A percentile compares a stretch with the other conserved stretches of the same genome.
phyloP scores from a whole-genome alignment of 2,888 invertebrate species.

The Cryptocephalus primarius region DNA sequence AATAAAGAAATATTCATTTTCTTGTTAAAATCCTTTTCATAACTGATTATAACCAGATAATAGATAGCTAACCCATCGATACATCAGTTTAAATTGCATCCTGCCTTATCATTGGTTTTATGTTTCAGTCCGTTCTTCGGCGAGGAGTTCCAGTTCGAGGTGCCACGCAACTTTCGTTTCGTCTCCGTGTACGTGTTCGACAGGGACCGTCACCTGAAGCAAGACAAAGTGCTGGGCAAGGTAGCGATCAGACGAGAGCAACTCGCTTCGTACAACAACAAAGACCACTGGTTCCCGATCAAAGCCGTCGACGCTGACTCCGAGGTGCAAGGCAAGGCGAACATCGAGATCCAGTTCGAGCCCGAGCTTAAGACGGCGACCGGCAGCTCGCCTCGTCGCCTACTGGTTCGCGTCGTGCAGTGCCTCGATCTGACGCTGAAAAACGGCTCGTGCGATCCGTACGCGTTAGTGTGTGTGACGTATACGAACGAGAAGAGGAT shows the following conservation, averaged over 20 bases:
- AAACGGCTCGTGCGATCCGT: constrained; percentile 86
- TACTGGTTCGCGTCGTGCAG: constrained; percentile 62
- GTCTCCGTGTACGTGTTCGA: constrained; percentile 84
- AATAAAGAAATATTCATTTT: too few relatives aligned
- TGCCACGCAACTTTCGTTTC: constrained; percentile 80
- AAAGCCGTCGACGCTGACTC: constrained; percentile 79
- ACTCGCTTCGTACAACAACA: constrained; percentile 76
- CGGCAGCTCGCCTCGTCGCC: constrained; percentile 28
- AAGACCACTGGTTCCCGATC: constrained; percentile 87
- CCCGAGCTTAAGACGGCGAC: constrained; percentile 41
- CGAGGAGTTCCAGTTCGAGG: constrained; percentile 88
- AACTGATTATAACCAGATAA: too few relatives aligned
- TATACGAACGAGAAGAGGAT: constrained; percentile 73
- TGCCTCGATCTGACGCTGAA: constrained; percentile 81
- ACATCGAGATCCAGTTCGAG: constrained; percentile 67
- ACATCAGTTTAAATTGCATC: too few relatives aligned
- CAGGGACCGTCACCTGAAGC: constrained; percentile 71
- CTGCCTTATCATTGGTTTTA: not conserved
- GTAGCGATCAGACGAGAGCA: constrained; percentile 84
- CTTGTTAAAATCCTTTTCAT: too few relatives aligned
- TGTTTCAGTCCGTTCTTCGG: constrained; percentile 77
- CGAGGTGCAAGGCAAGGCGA: constrained; percentile 84
- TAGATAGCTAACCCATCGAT: too few relatives aligned
- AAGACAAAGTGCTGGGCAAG: constrained; percentile 73
- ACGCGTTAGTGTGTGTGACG: constrained; percentile 62